Evolutionary conservation across 2,888 invertebrate genomes (phyloP), one percentile per base, ranked within the genome.

Genomic region (Cylloceria caligata): DNA sequence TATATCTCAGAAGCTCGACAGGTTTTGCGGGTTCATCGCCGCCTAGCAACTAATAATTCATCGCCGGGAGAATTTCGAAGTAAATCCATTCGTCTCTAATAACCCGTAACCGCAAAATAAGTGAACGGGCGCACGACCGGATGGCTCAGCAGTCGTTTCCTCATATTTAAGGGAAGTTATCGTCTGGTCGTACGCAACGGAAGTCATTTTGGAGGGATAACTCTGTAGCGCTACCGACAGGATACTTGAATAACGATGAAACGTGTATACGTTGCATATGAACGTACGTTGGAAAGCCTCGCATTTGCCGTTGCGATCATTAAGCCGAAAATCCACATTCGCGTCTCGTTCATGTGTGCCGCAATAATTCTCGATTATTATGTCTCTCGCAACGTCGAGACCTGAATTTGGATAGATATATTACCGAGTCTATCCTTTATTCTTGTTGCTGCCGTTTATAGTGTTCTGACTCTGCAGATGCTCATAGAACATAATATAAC

Each of bases 71-170:
- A 21, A 9, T 62, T 6, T 65, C 65, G 42, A 27, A 45, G 27
- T 65, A 67, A 57, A 74, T 78, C 65, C 69, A 39, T 71, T 57
- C 72, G 60, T 45, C 55, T 78, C 78, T 80, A 83, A 83, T 83
- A 83, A 83, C 68, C 79, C 82, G 76, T 76, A 73, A 83, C 82
- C 74, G 75, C 68, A 72, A 73, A 83, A 80, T 74, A 83, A 75
- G 55, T 68, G 72, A 68, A 78, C 24, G 67, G 45, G 24, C 79
- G 68, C 72, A 80, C 73, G 79, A 34, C 75, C 82, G 82, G 79
- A 83, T 55, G 67, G 47, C 42, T 55, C 62, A 47, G 67, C 11
- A 39, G 47, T 52, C 71, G 62, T 82, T 75, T 72, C 80, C 76
- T 68, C 30, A 55, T 60, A 24, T 27, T 60, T 42, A 21, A 39